Evolutionary conservation across 2,113 vertebrate genomes (phyloP).

Genomic region (Oriolus oriolus): DNA sequence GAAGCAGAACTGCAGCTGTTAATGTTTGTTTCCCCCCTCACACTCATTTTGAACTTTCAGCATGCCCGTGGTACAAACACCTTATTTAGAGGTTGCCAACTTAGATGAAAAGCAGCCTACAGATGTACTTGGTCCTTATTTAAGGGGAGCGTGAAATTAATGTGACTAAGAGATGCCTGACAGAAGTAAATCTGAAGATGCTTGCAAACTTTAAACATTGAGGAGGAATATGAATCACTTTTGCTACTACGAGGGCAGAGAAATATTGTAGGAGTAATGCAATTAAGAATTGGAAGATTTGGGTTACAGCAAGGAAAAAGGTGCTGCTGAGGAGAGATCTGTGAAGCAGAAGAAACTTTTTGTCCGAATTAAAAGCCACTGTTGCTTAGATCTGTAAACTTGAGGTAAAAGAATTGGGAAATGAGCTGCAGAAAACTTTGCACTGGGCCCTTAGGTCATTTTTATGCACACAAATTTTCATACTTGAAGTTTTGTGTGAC

Average conservation of each 20-base stretch:
- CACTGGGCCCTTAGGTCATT: background rate
- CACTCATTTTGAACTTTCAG: background rate
- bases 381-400: background rate
- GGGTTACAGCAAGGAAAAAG: background rate
- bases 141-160: background rate
- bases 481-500: background rate
- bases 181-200: background rate
- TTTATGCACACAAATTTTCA: background rate
- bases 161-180: background rate
- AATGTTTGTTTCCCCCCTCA: background rate
- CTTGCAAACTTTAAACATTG: background rate
- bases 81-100: background rate
- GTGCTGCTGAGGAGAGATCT: background rate
- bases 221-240: background rate
- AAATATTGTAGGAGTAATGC: background rate
- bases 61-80: background rate
- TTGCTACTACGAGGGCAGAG: background rate
- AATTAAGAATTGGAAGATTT: background rate
- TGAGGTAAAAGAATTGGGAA: background rate
- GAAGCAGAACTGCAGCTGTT: background rate
- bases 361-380: background rate
- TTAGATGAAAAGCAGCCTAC: background rate
- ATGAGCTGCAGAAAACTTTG: background rate
- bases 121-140: background rate
- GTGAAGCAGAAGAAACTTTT: background rate